Base-by-base conservation (phyloP, 2,888 invertebrate species). In the Lithophane ornitopus region DNA sequence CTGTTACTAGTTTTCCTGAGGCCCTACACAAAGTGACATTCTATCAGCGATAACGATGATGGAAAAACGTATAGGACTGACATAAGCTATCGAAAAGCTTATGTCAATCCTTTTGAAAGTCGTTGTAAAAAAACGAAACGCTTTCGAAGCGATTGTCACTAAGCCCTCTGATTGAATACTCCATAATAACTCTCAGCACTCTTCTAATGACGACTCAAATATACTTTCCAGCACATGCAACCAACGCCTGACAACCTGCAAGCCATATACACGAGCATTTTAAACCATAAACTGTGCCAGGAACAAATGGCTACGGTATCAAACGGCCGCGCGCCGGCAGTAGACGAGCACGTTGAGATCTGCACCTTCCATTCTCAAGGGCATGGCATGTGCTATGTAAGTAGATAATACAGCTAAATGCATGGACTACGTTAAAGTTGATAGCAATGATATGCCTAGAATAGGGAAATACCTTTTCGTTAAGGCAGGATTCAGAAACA, bases 331-430 rank as follows among this genome's bases (percentile, higher is more conserved):
- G 80, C 82, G 0, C 85, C 83, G 0, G 58, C 70, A 0, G 34
- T 88, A 3, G 59, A 84, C 9, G 34, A 62, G 0, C 34, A 49
- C 0, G 14, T 87, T 0, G 90, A 91, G 72, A 77, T 91, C 9
- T 91, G 91, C 72, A 88, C 91, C 39, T 86, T 87, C 68, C 90
- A 89, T 34, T 88, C 89, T 6, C 46, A 66, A 0, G 85, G 87
- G 19, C 87, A 87, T 52, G 91, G 91, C 28, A 87, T 88, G 87
- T 91, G 91, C 63, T 69, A 73, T 70, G 91, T 90, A 79, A 88
- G 88, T 62, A n/a, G 8, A 62, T 14, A 12, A 34, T 59, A 34
- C 22, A 61, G 34, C 34, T n/a, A 52, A 52, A 19, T 28, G 11
- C 9, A 28, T 11, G 28, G 19, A 28, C 19, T 58, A 28, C 19